These are phyloP conservation scores for Griposia aprilina DNA, from an alignment of 2,888 invertebrate genomes.

Conservation along the genomic window DNA sequence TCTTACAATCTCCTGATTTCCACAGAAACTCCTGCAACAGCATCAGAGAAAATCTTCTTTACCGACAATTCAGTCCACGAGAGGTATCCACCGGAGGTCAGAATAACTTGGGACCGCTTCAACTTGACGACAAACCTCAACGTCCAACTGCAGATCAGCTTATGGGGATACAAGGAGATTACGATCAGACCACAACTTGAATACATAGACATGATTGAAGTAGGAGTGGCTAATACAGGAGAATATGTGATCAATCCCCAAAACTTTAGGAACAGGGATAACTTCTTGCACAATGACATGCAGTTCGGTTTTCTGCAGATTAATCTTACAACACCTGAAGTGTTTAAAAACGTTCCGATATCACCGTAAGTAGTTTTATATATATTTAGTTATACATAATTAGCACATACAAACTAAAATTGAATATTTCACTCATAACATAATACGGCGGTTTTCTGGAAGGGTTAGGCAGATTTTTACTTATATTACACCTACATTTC, in stretches of 20 bases:
- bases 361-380: constrained; percentile 92
- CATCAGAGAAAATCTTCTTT: constrained; percentile 96
- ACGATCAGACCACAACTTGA: constrained; percentile 95
- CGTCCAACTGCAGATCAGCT: constrained; percentile 94
- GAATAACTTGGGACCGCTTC: constrained; percentile 95
- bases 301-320: constrained; percentile 97
- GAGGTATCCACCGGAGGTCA: constrained; percentile 93
- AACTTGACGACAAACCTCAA: constrained; percentile 96
- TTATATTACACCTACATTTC: not conserved
- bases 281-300: constrained; percentile 93
- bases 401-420: not conserved
- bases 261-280: constrained; percentile 93
- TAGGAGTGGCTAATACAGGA: constrained; percentile 92
- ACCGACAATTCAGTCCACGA: constrained; percentile 93
- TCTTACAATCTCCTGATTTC: constrained; percentile 10
- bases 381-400: not conserved
- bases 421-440: not conserved
- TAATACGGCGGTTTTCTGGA: not conserved
- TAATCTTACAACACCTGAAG: constrained; percentile 94
- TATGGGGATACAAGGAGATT: constrained; percentile 97
- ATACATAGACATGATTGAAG: constrained; percentile 94
- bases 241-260: constrained; percentile 93
- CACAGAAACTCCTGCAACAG: constrained; percentile 96
- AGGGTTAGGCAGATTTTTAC: not conserved
- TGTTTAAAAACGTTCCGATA: constrained; percentile 91